A percentile compares a stretch with the other conserved stretches of the same genome.
Conservation (phyloP, 2,888 invertebrate species). For the Mythimna impura region DNA sequence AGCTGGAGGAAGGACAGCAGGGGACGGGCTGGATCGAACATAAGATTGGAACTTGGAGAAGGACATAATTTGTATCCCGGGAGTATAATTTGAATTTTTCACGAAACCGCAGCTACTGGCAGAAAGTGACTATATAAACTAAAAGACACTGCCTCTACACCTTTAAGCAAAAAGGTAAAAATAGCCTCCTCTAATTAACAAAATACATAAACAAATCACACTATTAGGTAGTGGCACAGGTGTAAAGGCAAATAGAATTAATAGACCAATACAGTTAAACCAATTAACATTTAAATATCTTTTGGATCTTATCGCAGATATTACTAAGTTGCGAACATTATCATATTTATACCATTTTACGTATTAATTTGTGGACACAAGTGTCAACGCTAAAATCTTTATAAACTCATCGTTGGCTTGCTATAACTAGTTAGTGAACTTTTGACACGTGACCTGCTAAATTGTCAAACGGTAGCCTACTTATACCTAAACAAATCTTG, state of each 20-base stretch:
- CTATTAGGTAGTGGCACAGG: constrained; percentile 20
- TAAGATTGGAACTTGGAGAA: too few species aligned
- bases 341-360: constrained; percentile 52
- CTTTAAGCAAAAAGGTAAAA: background rate
- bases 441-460: constrained; percentile 38
- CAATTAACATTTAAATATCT: constrained; percentile 56
- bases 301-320: constrained; percentile 37
- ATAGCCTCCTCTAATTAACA: background rate
- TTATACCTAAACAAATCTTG: background rate
- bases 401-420: constrained; percentile 18
- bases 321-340: constrained; percentile 45
- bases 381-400: constrained; percentile 45
- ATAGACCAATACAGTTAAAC: constrained; percentile 46
- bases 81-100: too few species aligned
- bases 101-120: too few species aligned
- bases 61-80: too few species aligned
- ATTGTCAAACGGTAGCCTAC: background rate
- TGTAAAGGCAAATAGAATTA: constrained; percentile 37
- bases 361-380: constrained; percentile 41
- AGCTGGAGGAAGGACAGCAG: too few species aligned
- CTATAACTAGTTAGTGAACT: constrained; percentile 22
- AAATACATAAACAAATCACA: background rate
- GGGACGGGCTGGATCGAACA: too few species aligned
- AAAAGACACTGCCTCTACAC: background rate
- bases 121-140: too few species aligned